phyloP scores from a whole-genome alignment of 2,888 invertebrate genomes.

The Dione juno region DNA sequence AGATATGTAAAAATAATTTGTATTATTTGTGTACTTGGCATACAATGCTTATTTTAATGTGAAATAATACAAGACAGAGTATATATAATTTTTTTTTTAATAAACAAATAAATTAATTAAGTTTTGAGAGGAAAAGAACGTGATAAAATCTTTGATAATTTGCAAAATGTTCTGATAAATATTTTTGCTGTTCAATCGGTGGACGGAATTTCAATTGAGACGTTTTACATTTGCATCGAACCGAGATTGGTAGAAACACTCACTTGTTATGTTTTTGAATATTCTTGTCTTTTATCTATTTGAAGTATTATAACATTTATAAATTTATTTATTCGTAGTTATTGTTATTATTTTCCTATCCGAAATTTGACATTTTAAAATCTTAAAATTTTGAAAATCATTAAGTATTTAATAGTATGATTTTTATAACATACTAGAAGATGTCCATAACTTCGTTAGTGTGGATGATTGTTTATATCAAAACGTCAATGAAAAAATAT shows the following conservation, averaged over 20 bases:
- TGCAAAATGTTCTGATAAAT: slow-evolving; percentile 75
- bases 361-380: too few species aligned
- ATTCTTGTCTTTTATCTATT: background rate
- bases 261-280: background rate
- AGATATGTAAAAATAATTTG: too few species aligned
- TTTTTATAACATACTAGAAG: too few species aligned
- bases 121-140: background rate
- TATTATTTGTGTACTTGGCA: too few species aligned
- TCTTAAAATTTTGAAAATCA: too few species aligned
- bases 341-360: background rate
- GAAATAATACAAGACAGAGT: too few species aligned
- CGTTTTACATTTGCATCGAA: slow-evolving; percentile 44
- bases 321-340: background rate
- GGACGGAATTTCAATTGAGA: slow-evolving; percentile 67
- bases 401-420: too few species aligned
- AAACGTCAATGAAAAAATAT: too few species aligned
- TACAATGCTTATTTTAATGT: too few species aligned
- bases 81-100: too few species aligned
- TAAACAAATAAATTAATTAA: background rate
- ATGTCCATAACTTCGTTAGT: too few species aligned
- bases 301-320: background rate
- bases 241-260: slow-evolving; percentile 19
- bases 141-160: slow-evolving; percentile 15
- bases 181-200: slow-evolving; percentile 75
- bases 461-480: too few species aligned